phyloP scores from a whole-genome alignment of 2,113 vertebrate genomes.

The Grammomys dolichurus region DNA sequence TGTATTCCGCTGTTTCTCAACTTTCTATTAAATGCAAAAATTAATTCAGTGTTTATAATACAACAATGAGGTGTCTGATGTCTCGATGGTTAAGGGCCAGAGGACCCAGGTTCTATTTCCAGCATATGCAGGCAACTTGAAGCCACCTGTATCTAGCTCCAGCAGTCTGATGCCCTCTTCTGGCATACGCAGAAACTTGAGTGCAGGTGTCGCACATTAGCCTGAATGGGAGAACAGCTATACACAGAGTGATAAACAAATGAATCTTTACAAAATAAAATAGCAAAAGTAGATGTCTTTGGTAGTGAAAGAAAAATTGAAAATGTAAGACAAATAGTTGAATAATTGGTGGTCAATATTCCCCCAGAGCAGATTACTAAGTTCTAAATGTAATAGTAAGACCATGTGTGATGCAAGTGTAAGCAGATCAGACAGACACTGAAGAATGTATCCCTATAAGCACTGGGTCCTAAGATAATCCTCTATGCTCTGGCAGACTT shows the following conservation, averaged over 20 bases:
- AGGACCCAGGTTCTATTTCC: not conserved
- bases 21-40: constrained; percentile 40
- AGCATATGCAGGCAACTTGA: not conserved
- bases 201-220: not conserved
- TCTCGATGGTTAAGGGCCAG: no score
- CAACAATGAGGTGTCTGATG: not conserved
- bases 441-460: not conserved
- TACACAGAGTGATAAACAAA: not conserved
- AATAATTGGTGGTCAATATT: not conserved
- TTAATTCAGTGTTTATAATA: not conserved
- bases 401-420: not conserved
- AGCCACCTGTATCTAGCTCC: no score
- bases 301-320: not conserved
- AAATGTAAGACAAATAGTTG: not conserved
- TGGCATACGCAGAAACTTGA: not conserved
- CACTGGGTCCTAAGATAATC: not conserved
- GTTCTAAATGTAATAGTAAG: not conserved
- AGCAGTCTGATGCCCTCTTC: no score
- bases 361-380: not conserved
- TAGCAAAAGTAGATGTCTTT: not conserved
- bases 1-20: not conserved
- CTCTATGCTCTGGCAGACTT: not conserved
- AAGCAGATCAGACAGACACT: not conserved
- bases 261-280: not conserved
- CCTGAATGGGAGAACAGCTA: not conserved